phyloP scores from a whole-genome alignment of 2,113 vertebrate genomes.

The Zeus faber region DNA sequence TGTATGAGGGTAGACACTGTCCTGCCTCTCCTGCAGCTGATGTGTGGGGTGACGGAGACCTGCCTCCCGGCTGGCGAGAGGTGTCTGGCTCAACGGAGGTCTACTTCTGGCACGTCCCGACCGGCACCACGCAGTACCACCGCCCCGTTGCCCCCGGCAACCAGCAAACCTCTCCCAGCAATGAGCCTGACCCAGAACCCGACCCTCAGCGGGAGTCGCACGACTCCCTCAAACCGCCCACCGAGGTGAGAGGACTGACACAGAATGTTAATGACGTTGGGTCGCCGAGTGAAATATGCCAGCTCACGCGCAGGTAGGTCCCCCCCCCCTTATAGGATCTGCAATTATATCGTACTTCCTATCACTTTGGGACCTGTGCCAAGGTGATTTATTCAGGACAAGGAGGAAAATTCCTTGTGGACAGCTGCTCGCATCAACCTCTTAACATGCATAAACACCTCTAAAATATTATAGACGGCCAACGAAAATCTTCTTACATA shows the following conservation, averaged over 20 bases:
- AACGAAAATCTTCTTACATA: too few relatives aligned
- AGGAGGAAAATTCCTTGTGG: too few relatives aligned
- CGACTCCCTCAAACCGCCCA: slow-evolving; percentile 48
- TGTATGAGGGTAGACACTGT: too few relatives aligned
- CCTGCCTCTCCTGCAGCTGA: slow-evolving; percentile 75
- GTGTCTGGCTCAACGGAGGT: slow-evolving; percentile 86
- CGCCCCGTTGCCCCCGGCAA: slow-evolving; percentile 78
- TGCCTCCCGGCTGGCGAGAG: slow-evolving; percentile 94
- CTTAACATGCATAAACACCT: too few relatives aligned
- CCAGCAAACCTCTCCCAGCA: slow-evolving; percentile 28
- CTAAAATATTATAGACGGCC: too few relatives aligned
- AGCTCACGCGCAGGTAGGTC: too few relatives aligned
- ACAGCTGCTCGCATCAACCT: too few relatives aligned
- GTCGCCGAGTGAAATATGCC: too few relatives aligned
- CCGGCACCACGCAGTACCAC: slow-evolving; percentile 91
- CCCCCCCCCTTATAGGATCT: too few relatives aligned
- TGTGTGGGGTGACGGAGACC: slow-evolving; percentile 87
- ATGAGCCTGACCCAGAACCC: slow-evolving; percentile 28
- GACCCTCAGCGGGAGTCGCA: slow-evolving; percentile 34
- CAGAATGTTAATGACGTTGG: background rate
- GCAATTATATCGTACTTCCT: too few relatives aligned
- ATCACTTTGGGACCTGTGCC: too few relatives aligned
- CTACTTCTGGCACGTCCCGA: slow-evolving; percentile 96
- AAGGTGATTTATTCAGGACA: too few relatives aligned
- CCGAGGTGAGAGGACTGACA: slow-evolving; percentile 52